Conservation (phyloP, 2,888 invertebrate genomes). For the Macaria notata region DNA sequence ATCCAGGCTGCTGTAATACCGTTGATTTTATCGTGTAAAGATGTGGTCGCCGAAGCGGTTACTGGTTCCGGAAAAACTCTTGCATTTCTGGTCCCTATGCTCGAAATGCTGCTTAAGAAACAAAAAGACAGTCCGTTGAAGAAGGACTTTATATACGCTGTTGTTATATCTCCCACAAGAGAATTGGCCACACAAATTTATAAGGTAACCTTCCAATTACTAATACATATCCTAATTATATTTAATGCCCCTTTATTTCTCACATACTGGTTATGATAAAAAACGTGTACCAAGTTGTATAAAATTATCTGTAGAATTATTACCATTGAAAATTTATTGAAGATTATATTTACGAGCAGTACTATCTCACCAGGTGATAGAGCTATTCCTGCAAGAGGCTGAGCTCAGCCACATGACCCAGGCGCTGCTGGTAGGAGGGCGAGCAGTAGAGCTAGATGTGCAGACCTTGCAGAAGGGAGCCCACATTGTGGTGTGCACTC, state of each 20-base stretch:
- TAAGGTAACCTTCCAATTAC: slow-evolving; percentile 67
- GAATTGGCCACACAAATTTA: slow-evolving; percentile 96
- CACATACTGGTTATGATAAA: too few relatives aligned
- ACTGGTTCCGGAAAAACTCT: slow-evolving; percentile 99
- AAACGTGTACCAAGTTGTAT: too few relatives aligned
- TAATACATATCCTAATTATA: too few relatives aligned
- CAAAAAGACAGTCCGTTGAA: slow-evolving; percentile 84
- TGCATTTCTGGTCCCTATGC: slow-evolving; percentile 95
- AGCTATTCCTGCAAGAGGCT: slow-evolving; percentile 73
- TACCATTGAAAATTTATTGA: too few relatives aligned
- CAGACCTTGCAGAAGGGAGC: slow-evolving; percentile 86
- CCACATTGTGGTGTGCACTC: slow-evolving; percentile 96
- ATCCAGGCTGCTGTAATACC: slow-evolving; percentile 94
- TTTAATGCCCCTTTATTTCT: too few relatives aligned
- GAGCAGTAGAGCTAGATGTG: slow-evolving; percentile 89
- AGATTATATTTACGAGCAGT: too few relatives aligned
- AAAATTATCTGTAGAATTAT: too few relatives aligned
- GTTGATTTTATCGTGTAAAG: slow-evolving; percentile 93
- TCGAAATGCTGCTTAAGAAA: slow-evolving; percentile 90
- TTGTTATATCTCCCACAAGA: slow-evolving; percentile 97
- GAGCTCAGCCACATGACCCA: slow-evolving; percentile 77
- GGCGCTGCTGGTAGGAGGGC: slow-evolving; percentile 91
- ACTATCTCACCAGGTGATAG: slow-evolving; percentile 61
- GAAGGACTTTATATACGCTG: slow-evolving; percentile 90
- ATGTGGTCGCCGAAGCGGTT: slow-evolving; percentile 98